Evolutionary conservation across 2,888 invertebrate species (phyloP).

Genomic region (Drosophila picticornis): DNA sequence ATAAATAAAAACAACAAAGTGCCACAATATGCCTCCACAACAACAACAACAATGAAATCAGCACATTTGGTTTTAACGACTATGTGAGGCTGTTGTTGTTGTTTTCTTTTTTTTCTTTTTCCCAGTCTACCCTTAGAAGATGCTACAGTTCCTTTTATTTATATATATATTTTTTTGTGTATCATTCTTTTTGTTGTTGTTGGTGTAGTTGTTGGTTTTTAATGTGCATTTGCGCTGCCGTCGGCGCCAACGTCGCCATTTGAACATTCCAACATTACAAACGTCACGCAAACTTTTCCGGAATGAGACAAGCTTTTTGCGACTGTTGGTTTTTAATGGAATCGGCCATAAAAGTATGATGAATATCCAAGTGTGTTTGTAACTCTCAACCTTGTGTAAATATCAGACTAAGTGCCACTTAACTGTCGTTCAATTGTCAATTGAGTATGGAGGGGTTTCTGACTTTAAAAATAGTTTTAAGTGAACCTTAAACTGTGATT

Average conservation of each 20-base stretch:
- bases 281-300: slow-evolving; percentile 55
- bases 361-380: slow-evolving; percentile 33
- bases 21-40: slow-evolving; percentile 53
- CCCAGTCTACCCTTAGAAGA: slow-evolving; percentile 47
- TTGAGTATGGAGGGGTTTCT: neutral
- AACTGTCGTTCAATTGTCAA: neutral
- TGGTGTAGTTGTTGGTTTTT: slow-evolving; percentile 65
- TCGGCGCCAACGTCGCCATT: slow-evolving; percentile 58
- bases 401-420: slow-evolving; percentile 7
- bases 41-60: slow-evolving; percentile 67
- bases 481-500: neutral
- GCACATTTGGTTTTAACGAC: slow-evolving; percentile 80
- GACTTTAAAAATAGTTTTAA: no score
- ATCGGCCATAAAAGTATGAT: slow-evolving; percentile 47
- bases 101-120: slow-evolving; percentile 21
- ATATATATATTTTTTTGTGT: neutral
- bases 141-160: slow-evolving; percentile 44
- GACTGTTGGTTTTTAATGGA: slow-evolving; percentile 48
- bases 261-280: slow-evolving; percentile 64
- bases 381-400: slow-evolving; percentile 27
- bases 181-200: slow-evolving; percentile 31
- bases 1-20: slow-evolving; percentile 54
- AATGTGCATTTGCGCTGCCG: slow-evolving; percentile 71
- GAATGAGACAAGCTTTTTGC: slow-evolving; percentile 27
- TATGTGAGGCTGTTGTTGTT: slow-evolving; percentile 51